phyloP scores from a whole-genome alignment of 2,113 vertebrate genomes.

The Sinocyclocheilus grahami region DNA sequence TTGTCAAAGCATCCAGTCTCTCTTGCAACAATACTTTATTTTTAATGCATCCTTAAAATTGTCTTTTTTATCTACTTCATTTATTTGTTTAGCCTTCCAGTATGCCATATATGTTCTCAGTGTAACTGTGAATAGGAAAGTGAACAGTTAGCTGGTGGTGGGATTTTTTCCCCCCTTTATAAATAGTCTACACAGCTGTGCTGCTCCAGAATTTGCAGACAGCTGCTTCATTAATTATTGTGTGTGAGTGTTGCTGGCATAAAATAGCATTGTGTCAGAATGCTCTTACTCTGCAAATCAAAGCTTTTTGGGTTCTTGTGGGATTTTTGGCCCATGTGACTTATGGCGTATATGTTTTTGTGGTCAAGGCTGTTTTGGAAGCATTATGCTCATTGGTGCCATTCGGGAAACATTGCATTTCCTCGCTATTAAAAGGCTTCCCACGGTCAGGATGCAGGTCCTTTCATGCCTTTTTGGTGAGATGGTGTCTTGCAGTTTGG shows the following conservation, averaged over 20 bases:
- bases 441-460: background rate
- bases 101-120: slow-evolving; percentile 32
- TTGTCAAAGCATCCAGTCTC: background rate
- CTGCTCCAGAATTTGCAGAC: slow-evolving; percentile 54
- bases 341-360: background rate
- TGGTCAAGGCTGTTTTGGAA: background rate
- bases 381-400: background rate
- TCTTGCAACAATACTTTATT: background rate
- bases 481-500: background rate
- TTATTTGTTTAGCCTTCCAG: background rate
- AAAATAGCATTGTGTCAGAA: slow-evolving; percentile 45
- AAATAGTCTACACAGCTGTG: slow-evolving; percentile 67
- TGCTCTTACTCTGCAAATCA: slow-evolving; percentile 42
- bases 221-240: slow-evolving; percentile 62
- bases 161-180: slow-evolving; percentile 55
- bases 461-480: background rate
- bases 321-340: background rate
- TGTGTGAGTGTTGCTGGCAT: slow-evolving; percentile 55
- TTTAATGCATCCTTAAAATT: background rate
- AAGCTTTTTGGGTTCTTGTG: background rate
- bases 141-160: slow-evolving; percentile 55
- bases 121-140: slow-evolving; percentile 47
- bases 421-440: background rate
- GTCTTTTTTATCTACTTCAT: background rate
- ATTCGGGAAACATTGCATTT: background rate